Evolutionary conservation across 2,113 vertebrate species (phyloP), one percentile per base, ranked within the genome.

Genomic region (Nothocercus julius): DNA sequence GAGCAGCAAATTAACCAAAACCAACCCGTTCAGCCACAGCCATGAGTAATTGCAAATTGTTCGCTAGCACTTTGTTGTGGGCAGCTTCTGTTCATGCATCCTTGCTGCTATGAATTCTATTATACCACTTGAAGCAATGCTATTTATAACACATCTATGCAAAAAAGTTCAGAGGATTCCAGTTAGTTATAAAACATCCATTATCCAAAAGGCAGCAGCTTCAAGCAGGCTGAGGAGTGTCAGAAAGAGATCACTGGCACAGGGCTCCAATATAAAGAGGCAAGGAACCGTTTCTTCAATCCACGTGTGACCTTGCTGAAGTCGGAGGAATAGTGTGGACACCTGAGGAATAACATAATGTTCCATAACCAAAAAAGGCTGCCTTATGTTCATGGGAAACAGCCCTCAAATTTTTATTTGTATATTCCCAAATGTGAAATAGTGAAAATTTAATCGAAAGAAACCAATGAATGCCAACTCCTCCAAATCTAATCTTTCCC

Each of bases 1-100:
- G 44, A 92, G 47, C 27, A 93, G 56, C 44, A 76, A 87, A 80
- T 87, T 54, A 92, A 49, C 84, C 58, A 73, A 94, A 95, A 18
- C 25, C 27, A 89, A 89, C 63, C 91, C n/a, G 0, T n/a, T 80
- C 74, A 82, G 68, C 54, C 63, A 70, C 0, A 5, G 49, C 34
- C 81, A 82, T 3, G 19, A 80, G 12, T 32, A 91, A 38, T 38
- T n/a, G 15, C 25, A 83, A 76, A 82, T 36, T 59, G 51, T 85
- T 85, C 85, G 53, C 73, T 51, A 80, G 36, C 21, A 45, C 5
- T 32, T 49, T 40, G 61, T 90, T 59, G 18, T 12, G 56, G 49
- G 36, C 25, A 54, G 38, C 68, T 59, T 90, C 80, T 42, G 20
- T 38, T 75, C 56, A 62, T n/a, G 2, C 7, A 20, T 44, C 85